Evolutionary conservation across 2,888 invertebrate species (phyloP), one percentile per base, ranked within the genome.

Genomic region (Chesias legatella): DNA sequence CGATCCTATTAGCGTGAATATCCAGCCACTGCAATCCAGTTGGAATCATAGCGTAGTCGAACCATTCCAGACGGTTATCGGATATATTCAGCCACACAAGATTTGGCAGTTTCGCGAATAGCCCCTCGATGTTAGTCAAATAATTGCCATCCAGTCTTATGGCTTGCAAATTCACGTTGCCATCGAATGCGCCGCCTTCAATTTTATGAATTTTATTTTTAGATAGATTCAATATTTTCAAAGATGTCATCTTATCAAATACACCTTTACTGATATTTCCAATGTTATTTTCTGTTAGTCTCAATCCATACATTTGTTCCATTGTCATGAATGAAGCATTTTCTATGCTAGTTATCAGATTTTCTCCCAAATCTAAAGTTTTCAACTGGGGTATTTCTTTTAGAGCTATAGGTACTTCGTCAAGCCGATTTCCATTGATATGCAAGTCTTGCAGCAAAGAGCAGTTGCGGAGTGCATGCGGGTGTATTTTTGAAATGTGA

Each of bases 71-170:
- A 70, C 92, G 91, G 83, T 96, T 96, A 80, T 94, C 94, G 63
- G 95, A 95, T 69, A 95, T 94, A 73, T 95, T 95, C 43, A 96
- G 88, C 94, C 95, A 95, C 53, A 94, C 92, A 55, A 95, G 90
- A 80, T 93, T 94, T 34, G 94, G 94, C 56, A 95, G 86, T 79
- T 94, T 94, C 21, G 92, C 91, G 73, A 95, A 95, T 56, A 95
- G 90, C 46, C 93, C 93, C 54, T 92, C 92, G 54, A 95, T 94
- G 68, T 94, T 94, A 47, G 92, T 91, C 64, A 95, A 83, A 73
- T 93, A 92, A 88, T 96, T 96, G 48, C 94, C 94, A 77, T 96
- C 95, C 33, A 96, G 80, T 57, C 95, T 89, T 60, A 96, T 93
- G 28, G 94, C 94, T 72, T 94, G 93, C 45, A 95, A 89, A 77